A percentile compares a stretch with the other conserved stretches of the same genome.
phyloP scores from a whole-genome alignment of 2,113 vertebrate genomes.

The Menidia beryllina region DNA sequence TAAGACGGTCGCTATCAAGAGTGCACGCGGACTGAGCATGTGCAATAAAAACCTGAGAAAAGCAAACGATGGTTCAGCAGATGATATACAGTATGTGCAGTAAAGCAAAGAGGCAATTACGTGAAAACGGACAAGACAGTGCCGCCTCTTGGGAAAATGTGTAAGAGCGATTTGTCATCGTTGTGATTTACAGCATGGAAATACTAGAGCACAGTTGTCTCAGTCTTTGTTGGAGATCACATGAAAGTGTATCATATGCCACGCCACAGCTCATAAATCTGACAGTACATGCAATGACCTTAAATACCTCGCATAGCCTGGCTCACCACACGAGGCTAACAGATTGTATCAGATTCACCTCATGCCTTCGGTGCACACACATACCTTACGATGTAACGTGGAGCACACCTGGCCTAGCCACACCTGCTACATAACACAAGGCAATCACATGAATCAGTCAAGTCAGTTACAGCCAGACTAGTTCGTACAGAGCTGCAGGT shows the following conservation, averaged over 20 bases:
- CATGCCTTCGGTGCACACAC: constrained; percentile 38
- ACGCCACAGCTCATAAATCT: constrained; percentile 51
- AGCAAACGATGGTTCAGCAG: constrained; percentile 53
- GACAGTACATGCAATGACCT: constrained; percentile 29
- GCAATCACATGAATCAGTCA: constrained; percentile 76
- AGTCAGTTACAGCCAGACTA: constrained; percentile 36
- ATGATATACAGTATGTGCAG: constrained; percentile 48
- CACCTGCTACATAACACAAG: constrained; percentile 65
- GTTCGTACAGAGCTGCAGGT: constrained; percentile 57
- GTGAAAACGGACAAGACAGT: constrained; percentile 49
- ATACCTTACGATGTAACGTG: constrained; percentile 37
- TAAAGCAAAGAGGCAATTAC: constrained; percentile 53
- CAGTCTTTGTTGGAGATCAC: constrained; percentile 24
- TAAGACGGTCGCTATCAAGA: constrained; percentile 58
- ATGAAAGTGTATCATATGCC: constrained; percentile 34
- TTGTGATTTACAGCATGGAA: constrained; percentile 45
- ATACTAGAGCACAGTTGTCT: constrained; percentile 15
- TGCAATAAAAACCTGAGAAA: constrained; percentile 65
- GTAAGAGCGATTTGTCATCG: constrained; percentile 47
- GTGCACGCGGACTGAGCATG: constrained; percentile 41
- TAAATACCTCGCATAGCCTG: constrained; percentile 28
- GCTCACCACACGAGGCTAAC: constrained; percentile 20
- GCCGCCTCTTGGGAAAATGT: constrained; percentile 33
- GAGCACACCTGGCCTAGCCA: constrained; percentile 68
- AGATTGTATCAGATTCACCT: constrained; percentile 46